Evolutionary conservation across 2,797 vertebrate species (phyloP), one percentile per base, ranked within the genome.

Genomic region (Myiotriccus ornatus): DNA sequence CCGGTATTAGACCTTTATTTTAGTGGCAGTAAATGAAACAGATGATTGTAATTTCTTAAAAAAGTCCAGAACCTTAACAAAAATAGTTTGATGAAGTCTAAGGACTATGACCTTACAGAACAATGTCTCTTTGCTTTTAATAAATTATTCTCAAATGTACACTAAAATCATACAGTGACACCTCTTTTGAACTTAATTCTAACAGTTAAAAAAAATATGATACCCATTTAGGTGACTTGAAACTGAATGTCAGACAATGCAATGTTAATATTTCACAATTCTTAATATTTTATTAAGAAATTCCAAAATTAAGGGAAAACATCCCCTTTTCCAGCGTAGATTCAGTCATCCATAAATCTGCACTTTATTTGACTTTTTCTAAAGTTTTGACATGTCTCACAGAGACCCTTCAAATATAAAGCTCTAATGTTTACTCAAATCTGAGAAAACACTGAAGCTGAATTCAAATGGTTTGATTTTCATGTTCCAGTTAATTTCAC

Each of bases 311-410:
- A 73, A 50, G 52, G 46, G 69, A 84, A 73, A 84, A 4, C 2
- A 60, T 27, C 17, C 15, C 0, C 0, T 80, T 60, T 74, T 62
- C 71, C 17, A 9, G 10, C 1, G 1, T 3, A 90, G n/a, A 75
- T 18, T 21, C 14, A 80, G 21, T 70, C 2, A 74, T 64, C 20
- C 14, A 59, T 22, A 86, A 43, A 85, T 30, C 10, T 71, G 27
- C 13, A 50, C 8, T 27, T 70, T 24, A 47, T 65, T 25, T 71
- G 30, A 67, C 44, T 67, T 88, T 23, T 35, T 6, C 25, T n/a
- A 1, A 4, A 89, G 21, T 67, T 87, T 23, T 78, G 27, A 70
- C 28, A 68, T 7, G 14, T 34, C 19, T 75, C 15, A 62, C 16
- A 60, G 19, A 80, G 17, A 68, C 4, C 9, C 9, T 90, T 86